Evolutionary conservation across 2,888 invertebrate genomes (phyloP).

Genomic region (Macrosiphum euphorbiae): DNA sequence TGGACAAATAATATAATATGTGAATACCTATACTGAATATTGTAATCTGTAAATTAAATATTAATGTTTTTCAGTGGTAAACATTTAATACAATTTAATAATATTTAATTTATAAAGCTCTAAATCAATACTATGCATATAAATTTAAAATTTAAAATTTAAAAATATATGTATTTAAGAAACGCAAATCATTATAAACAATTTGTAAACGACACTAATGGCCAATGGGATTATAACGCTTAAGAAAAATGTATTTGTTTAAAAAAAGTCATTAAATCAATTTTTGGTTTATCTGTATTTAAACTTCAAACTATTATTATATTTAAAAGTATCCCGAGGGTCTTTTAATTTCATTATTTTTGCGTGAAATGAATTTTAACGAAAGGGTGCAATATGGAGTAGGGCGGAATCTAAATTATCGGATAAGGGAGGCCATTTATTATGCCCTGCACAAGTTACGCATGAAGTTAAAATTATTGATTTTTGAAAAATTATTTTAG

Average conservation of each 20-base stretch:
- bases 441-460: conserved; percentile 26
- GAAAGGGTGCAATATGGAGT: conserved; percentile 30
- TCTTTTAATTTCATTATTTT: conserved; percentile 56
- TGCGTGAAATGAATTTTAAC: conserved; percentile 35
- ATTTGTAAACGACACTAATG: neutral
- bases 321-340: conserved; percentile 39
- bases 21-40: no score
- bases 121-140: neutral
- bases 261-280: conserved; percentile 23
- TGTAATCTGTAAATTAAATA: neutral
- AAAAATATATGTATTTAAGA: neutral
- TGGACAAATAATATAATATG: no score
- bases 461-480: conserved; percentile 34
- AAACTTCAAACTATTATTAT: conserved; percentile 10
- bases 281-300: conserved; percentile 30
- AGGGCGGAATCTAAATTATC: conserved; percentile 45
- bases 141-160: neutral
- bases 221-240: neutral
- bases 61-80: neutral
- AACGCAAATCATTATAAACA: neutral
- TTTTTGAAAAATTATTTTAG: conserved; percentile 1
- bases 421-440: conserved; percentile 54
- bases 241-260: conserved; percentile 6
- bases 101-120: neutral
- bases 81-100: neutral